These are phyloP conservation scores for Epizoanthus illoricatus DNA, from an alignment of 92 coral and sea anemone genomes.

Conservation along the genomic window DNA sequence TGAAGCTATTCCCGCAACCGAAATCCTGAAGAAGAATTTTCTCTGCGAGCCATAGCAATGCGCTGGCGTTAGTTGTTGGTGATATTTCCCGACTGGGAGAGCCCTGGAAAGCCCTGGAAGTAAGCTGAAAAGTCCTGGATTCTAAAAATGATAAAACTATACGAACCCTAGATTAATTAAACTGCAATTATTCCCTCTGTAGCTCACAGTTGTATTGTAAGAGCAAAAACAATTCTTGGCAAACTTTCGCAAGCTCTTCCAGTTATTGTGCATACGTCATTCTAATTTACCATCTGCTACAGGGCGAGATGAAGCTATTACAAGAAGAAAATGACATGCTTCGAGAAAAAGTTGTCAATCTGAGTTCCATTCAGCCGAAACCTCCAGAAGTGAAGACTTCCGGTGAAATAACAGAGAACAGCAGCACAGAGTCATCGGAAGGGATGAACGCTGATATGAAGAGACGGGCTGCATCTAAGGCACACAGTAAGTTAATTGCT, in stretches of 20 bases:
- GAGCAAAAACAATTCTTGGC: background rate
- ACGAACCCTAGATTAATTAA: no score
- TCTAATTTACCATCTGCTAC: conserved; percentile 16
- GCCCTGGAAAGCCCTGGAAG: no score
- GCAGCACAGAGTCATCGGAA: conserved; percentile 43
- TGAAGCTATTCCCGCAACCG: no score
- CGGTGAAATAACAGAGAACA: conserved; percentile 67
- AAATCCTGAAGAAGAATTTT: no score
- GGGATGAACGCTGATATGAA: conserved; percentile 7
- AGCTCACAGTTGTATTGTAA: background rate
- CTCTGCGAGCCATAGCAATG: no score
- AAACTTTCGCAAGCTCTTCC: background rate
- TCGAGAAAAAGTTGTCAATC: conserved; percentile 63
- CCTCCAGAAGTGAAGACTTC: conserved; percentile 48
- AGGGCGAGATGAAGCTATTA: conserved; percentile 81
- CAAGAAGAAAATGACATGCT: conserved; percentile 79
- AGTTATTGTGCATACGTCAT: background rate
- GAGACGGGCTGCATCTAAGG: background rate
- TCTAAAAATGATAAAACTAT: no score
- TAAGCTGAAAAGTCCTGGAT: no score
- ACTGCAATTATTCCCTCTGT: no score
- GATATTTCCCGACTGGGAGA: no score
- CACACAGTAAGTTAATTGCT: conserved; percentile 16
- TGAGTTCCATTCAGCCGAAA: conserved; percentile 49
- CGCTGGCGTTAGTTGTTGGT: no score